Evolutionary conservation across 1,140 invertebrate genomes (phyloP).

Genomic region (Nasonia longicornis): DNA sequence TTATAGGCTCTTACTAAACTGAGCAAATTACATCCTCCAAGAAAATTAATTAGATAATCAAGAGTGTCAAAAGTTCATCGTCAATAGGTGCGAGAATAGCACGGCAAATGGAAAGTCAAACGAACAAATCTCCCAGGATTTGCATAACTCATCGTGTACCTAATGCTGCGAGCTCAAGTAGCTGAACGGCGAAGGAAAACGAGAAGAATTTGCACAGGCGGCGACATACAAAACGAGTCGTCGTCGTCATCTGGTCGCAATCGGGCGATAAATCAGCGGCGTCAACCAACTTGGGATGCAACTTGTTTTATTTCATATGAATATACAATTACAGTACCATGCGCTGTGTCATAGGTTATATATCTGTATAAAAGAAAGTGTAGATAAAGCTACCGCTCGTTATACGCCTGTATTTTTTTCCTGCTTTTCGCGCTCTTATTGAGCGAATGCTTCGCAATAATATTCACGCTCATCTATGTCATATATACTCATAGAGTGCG

Average conservation of each 20-base stretch:
- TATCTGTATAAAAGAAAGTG: constrained; percentile 28
- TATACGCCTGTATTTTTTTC: constrained; percentile 22
- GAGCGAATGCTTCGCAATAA: neutral
- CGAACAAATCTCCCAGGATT: neutral
- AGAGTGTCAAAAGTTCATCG: constrained; percentile 38
- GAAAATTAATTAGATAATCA: constrained; percentile 14
- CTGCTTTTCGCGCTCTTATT: neutral
- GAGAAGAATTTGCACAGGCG: neutral
- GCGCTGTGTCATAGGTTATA: constrained; percentile 23
- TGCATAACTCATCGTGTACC: constrained; percentile 5
- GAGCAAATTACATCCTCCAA: neutral
- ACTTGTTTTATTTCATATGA: constrained; percentile 37
- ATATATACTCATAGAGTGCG: neutral
- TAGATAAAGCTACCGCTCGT: constrained; percentile 8
- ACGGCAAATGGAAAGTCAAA: constrained; percentile 22
- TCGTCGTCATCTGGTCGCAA: neutral
- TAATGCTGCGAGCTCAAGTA: neutral
- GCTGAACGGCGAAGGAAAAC: neutral
- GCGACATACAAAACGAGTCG: neutral
- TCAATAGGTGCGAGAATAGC: neutral
- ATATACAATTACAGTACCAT: constrained; percentile 28
- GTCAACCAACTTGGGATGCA: constrained; percentile 30
- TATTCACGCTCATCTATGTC: neutral
- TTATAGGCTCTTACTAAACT: too few species aligned
- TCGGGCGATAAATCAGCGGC: constrained; percentile 33